Conservation (phyloP, 2,113 vertebrate genomes). For the Polypterus bichir region DNA sequence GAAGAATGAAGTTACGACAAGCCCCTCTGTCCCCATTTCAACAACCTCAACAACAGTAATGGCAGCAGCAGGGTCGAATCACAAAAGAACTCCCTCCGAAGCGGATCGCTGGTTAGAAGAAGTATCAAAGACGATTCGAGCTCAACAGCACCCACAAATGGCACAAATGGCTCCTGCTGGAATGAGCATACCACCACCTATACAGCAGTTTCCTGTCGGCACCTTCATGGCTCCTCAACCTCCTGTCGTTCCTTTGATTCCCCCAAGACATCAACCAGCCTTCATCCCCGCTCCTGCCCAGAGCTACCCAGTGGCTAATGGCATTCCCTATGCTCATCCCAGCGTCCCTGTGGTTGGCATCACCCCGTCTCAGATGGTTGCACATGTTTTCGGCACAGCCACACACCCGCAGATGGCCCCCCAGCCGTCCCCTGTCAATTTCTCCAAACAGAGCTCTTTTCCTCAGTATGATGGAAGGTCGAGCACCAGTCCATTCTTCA, state of each 20-base stretch:
- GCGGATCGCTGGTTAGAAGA: slow-evolving; percentile 96
- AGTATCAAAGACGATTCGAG: slow-evolving; percentile 80
- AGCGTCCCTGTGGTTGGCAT: slow-evolving; percentile 84
- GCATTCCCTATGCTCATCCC: slow-evolving; percentile 66
- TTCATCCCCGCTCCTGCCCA: slow-evolving; percentile 48
- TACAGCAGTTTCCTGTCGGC: slow-evolving; percentile 48
- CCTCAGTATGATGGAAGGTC: slow-evolving; percentile 46
- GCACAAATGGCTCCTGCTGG: slow-evolving; percentile 30
- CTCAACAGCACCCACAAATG: slow-evolving; percentile 43
- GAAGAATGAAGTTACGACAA: slow-evolving; percentile 38
- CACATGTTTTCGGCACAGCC: slow-evolving; percentile 82
- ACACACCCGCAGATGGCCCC: slow-evolving; percentile 53
- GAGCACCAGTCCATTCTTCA: slow-evolving; percentile 60
- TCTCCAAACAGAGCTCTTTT: slow-evolving; percentile 44
- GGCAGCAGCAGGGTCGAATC: slow-evolving; percentile 30
- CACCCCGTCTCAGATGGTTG: slow-evolving; percentile 96
- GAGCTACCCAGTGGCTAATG: slow-evolving; percentile 71
- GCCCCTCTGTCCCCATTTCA: slow-evolving; percentile 29
- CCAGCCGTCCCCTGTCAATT: slow-evolving; percentile 41
- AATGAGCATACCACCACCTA: slow-evolving; percentile 39
- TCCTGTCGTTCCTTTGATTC: slow-evolving; percentile 57
- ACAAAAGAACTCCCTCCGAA: slow-evolving; percentile 85
- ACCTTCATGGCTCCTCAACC: slow-evolving; percentile 61
- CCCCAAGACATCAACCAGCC: slow-evolving; percentile 70
- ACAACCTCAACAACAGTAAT: too few relatives aligned